Percentiles rank a stretch among this genome's conserved stretches.
Evolutionary conservation across 2,888 invertebrate genomes (phyloP).

Genomic region (Andrena dorsata): DNA sequence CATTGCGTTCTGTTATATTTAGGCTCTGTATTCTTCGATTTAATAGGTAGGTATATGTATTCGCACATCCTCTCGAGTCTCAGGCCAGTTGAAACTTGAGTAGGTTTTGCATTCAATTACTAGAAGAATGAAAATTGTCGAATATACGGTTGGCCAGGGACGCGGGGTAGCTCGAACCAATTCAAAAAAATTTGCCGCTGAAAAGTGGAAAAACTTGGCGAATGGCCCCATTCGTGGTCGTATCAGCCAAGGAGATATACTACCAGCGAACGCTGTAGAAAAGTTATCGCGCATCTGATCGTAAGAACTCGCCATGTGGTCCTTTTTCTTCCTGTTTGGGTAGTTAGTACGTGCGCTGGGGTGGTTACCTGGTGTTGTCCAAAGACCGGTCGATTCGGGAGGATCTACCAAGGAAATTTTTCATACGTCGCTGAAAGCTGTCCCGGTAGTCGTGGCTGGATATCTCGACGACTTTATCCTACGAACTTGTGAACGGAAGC

Average conservation of each 20-base stretch:
- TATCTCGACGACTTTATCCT: conserved; percentile 63
- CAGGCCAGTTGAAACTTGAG: background rate
- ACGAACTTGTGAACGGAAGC: conserved; percentile 60
- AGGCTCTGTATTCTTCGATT: too few relatives aligned
- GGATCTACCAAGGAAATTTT: background rate
- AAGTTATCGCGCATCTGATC: conserved; percentile 56
- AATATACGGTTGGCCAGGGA: too few relatives aligned
- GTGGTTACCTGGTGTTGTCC: background rate
- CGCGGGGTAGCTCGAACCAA: too few relatives aligned
- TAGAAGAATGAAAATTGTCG: background rate
- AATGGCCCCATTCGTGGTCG: conserved; percentile 62
- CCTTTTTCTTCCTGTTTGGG: background rate
- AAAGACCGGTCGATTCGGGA: background rate
- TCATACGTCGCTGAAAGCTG: background rate
- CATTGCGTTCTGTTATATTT: too few relatives aligned
- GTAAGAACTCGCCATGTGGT: conserved; percentile 39
- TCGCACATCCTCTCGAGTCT: background rate
- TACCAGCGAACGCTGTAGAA: conserved; percentile 6
- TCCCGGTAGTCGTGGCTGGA: conserved; percentile 23
- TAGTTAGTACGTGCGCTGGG: too few relatives aligned
- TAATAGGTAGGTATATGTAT: background rate
- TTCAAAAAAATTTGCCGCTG: conserved; percentile 15
- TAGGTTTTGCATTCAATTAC: background rate
- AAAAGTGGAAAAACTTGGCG: conserved; percentile 60
- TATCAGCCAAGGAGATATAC: too few relatives aligned